Conservation (phyloP, 2,888 invertebrate species). For the Nephrotoma flavescens region DNA sequence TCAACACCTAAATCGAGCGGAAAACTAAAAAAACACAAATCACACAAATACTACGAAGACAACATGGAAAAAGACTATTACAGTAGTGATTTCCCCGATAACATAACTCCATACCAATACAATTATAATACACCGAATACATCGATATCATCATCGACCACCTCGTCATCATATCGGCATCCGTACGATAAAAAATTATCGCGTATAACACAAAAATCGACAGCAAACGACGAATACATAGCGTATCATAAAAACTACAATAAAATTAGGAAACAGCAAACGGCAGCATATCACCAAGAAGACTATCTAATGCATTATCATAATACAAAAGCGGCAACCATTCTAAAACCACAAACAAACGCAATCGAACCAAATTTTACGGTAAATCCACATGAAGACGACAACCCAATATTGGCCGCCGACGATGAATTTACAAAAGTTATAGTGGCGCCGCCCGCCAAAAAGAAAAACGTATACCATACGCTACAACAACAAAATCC, state of each 20-base stretch:
- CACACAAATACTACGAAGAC: not conserved
- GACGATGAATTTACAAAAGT: not conserved
- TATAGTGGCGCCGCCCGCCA: not conserved
- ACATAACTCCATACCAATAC: not conserved
- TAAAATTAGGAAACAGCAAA: not conserved
- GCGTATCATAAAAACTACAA: not conserved
- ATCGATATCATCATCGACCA: not conserved
- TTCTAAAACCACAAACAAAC: not conserved
- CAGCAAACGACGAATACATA: not conserved
- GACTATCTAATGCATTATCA: constrained; percentile 10
- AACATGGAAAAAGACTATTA: not conserved
- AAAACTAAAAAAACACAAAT: not conserved
- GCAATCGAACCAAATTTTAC: not conserved
- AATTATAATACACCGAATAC: not conserved
- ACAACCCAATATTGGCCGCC: not conserved
- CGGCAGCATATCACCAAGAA: constrained; percentile 6
- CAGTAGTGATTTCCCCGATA: not conserved
- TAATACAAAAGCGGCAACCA: not conserved
- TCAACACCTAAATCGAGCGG: not conserved
- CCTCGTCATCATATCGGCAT: not conserved
- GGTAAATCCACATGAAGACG: not conserved
- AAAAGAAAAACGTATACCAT: not conserved
- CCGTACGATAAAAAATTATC: not conserved
- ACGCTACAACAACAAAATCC: not conserved
- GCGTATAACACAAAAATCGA: not conserved